These are phyloP conservation scores for Tipula helvola DNA, from an alignment of 2,888 invertebrate genomes.

Conservation along the genomic window DNA sequence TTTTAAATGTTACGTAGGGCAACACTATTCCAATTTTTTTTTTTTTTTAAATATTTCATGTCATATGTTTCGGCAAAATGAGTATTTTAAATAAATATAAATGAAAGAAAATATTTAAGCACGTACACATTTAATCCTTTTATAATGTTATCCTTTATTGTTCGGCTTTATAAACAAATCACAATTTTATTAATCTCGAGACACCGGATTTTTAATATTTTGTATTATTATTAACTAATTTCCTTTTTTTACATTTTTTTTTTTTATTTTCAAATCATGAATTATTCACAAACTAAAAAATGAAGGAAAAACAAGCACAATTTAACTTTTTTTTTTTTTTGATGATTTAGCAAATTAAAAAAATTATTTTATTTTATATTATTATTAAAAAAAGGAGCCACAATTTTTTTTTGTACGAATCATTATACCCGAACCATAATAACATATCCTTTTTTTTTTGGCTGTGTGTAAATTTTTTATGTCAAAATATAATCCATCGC, in stretches of 20 bases:
- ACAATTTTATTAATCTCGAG: background rate
- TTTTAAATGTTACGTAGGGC: background rate
- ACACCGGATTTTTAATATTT: background rate
- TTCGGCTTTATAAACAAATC: background rate
- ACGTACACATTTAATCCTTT: background rate
- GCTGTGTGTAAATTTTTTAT: background rate
- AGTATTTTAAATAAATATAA: background rate
- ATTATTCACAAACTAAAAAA: background rate
- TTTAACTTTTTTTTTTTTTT: background rate
- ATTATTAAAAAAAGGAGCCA: background rate
- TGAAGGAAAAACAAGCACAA: background rate
- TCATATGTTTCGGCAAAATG: background rate
- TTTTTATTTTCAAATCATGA: background rate
- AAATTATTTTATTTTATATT: background rate
- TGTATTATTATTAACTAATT: background rate
- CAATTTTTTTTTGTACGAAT: background rate
- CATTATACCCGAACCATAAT: background rate
- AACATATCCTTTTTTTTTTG: background rate
- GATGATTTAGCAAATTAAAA: background rate
- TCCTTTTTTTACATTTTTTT: background rate
- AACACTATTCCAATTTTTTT: background rate
- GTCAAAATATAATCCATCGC: constrained; percentile 4
- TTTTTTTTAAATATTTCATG: background rate
- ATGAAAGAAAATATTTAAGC: background rate
- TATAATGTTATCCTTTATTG: background rate